Percentiles rank a stretch among this genome's conserved stretches.
phyloP scores from a whole-genome alignment of 2,113 vertebrate species.

The Hippocampus zosterae region DNA sequence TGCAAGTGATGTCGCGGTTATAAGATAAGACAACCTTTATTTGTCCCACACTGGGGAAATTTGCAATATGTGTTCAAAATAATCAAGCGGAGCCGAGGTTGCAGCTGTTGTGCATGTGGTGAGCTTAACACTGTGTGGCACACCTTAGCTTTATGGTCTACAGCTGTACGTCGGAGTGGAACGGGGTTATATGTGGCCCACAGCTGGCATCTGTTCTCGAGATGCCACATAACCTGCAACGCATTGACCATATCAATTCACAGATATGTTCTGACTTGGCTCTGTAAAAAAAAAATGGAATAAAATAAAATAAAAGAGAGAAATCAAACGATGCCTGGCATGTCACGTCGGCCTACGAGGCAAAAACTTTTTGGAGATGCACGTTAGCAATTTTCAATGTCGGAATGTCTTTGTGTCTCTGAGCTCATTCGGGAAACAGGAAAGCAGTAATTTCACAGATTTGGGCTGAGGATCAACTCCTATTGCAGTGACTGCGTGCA shows the following conservation, averaged over 20 bases:
- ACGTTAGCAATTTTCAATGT: slow-evolving; percentile 55
- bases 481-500: slow-evolving; percentile 37
- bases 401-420: slow-evolving; percentile 39
- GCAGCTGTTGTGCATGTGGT: slow-evolving; percentile 59
- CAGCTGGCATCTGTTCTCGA: slow-evolving; percentile 54
- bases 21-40: too few species aligned
- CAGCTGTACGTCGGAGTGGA: slow-evolving; percentile 51
- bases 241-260: slow-evolving; percentile 47
- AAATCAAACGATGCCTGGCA: slow-evolving; percentile 28
- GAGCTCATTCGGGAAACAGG: slow-evolving; percentile 39
- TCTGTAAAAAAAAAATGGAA: slow-evolving; percentile 16
- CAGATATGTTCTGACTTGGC: slow-evolving; percentile 50
- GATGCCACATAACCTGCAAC: slow-evolving; percentile 52
- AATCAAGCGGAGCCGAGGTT: slow-evolving; percentile 30
- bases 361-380: slow-evolving; percentile 22
- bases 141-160: slow-evolving; percentile 39
- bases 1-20: background rate
- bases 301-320: too few species aligned
- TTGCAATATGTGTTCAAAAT: too few species aligned
- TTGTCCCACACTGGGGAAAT: too few species aligned
- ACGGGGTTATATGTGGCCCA: slow-evolving; percentile 48
- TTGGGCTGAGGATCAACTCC: slow-evolving; percentile 42
- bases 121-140: slow-evolving; percentile 67
- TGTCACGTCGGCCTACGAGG: slow-evolving; percentile 15
- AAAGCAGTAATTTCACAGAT: slow-evolving; percentile 48